These are phyloP conservation scores for Trididemnum nubilum DNA, from an alignment of 23 tunicate species.

Conservation along the genomic window DNA sequence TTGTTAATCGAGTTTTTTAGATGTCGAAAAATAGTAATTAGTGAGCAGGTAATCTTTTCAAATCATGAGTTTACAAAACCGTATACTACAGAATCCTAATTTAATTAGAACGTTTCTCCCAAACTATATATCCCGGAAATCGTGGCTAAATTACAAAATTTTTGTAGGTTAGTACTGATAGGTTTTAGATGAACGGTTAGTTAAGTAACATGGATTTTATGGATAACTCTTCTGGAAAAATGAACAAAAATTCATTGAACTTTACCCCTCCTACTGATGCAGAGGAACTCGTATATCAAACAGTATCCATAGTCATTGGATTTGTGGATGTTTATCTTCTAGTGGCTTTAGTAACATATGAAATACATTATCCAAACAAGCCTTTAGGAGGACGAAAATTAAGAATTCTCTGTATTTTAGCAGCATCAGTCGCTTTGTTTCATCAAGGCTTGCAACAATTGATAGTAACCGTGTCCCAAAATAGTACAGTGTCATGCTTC, in stretches of 20 bases:
- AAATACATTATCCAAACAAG: constrained; percentile 7
- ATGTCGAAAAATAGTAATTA: too few species aligned
- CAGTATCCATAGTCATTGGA: background rate
- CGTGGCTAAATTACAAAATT: too few species aligned
- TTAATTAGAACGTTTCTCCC: too few species aligned
- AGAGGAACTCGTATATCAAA: background rate
- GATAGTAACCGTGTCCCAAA: constrained; percentile 18
- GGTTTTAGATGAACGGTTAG: too few species aligned
- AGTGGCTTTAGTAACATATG: constrained; percentile 21
- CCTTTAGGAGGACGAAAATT: constrained; percentile 11
- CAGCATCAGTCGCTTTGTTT: constrained; percentile 3
- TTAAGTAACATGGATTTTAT: too few species aligned
- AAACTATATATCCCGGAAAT: too few species aligned
- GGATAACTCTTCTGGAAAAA: too few species aligned
- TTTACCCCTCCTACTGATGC: background rate
- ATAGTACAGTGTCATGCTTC: constrained; percentile 10
- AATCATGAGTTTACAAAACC: too few species aligned
- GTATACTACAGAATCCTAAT: too few species aligned
- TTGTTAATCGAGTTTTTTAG: too few species aligned
- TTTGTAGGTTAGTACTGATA: too few species aligned
- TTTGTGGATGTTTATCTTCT: constrained; percentile 26
- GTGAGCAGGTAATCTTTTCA: too few species aligned
- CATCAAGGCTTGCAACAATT: constrained; percentile 27
- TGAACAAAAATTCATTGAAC: background rate
- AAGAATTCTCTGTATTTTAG: constrained; percentile 28